Base-by-base conservation (phyloP, 2,797 vertebrate species). In the Leptatherina wallacei region DNA sequence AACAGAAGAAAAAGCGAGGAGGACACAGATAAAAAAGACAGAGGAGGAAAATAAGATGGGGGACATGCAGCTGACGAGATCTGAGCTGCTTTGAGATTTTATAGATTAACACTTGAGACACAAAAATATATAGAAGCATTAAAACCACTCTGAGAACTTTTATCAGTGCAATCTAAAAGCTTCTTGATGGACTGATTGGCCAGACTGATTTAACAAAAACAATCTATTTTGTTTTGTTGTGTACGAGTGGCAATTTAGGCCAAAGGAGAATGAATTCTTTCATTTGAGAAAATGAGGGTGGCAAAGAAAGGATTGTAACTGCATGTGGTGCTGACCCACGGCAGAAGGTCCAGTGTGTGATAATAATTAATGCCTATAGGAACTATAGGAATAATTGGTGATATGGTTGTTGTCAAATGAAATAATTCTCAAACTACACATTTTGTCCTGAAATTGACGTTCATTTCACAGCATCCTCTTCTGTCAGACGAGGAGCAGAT, bases 11-110 rank as follows among this genome's bases (percentile, higher is more conserved):
- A 59, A 69, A 81, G 44, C 22, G 35, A 38, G 20, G 40, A 65
- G 60, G 58, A 60, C 38, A 3, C 2, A 65, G 16, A 40, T 35
- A 24, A 61, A 55, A 52, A 6, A 12, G 71, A 71, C 42, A 35
- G 52, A 58, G 42, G 56, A 42, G 16, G 36, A 52, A 36, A 56
- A 75, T 68, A 84, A 71, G 60, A 70, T 69, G 27, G 65, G 78
- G 71, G 60, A 61, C 27, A 51, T 32, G 61, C 52, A 49, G 33
- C 67, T 44, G 52, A 14, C 30, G 57, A 67, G 51, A 42, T 63
- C 33, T 20, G 52, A 72, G 80, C 80, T 69, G 71, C 65, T 83
- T 77, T 32, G 7, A 86, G 79, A 73, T 82, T 82, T 75, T 67
- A 42, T 24, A 54, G 75, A 81, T 80, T 61, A 73, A 67, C 49